Evolutionary conservation across 2,113 vertebrate species (phyloP).

Genomic region (Dunckerocampus dactyliophorus): DNA sequence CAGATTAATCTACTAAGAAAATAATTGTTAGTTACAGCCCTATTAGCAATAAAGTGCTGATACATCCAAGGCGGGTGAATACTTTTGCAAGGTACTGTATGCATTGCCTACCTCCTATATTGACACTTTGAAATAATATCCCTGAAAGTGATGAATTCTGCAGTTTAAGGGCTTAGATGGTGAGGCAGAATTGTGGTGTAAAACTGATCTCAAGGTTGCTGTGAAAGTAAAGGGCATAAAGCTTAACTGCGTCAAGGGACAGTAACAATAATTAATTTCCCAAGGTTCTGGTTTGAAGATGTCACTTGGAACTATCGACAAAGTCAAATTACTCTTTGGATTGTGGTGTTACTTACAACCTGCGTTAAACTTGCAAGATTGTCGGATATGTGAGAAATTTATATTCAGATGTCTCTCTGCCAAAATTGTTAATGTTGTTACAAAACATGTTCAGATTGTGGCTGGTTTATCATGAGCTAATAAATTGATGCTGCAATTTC

Average conservation of each 20-base stretch:
- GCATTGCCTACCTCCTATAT: conserved; percentile 43
- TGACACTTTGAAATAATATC: conserved; percentile 58
- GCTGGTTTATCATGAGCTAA: neutral
- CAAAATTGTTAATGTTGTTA: neutral
- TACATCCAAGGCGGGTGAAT: too few relatives aligned
- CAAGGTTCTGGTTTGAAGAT: conserved; percentile 27
- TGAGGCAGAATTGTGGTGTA: conserved; percentile 39
- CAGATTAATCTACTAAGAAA: too few relatives aligned
- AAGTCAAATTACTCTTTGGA: conserved; percentile 13
- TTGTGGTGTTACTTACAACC: neutral
- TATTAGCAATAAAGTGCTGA: too few relatives aligned
- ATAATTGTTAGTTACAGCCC: too few relatives aligned
- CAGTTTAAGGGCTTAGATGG: conserved; percentile 33
- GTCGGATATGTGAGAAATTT: neutral
- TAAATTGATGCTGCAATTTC: too few relatives aligned
- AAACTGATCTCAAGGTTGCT: conserved; percentile 58
- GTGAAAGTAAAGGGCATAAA: conserved; percentile 47
- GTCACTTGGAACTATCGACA: conserved; percentile 20
- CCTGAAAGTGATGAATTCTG: conserved; percentile 49
- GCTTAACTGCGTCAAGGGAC: conserved; percentile 45
- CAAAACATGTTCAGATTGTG: neutral
- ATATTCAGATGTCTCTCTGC: neutral
- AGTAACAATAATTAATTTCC: conserved; percentile 31
- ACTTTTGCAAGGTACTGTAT: neutral
- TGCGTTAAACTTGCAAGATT: neutral